Evolutionary conservation across 2,888 invertebrate species (phyloP), one percentile per base, ranked within the genome.

Genomic region (Barypeithes pellucidus): DNA sequence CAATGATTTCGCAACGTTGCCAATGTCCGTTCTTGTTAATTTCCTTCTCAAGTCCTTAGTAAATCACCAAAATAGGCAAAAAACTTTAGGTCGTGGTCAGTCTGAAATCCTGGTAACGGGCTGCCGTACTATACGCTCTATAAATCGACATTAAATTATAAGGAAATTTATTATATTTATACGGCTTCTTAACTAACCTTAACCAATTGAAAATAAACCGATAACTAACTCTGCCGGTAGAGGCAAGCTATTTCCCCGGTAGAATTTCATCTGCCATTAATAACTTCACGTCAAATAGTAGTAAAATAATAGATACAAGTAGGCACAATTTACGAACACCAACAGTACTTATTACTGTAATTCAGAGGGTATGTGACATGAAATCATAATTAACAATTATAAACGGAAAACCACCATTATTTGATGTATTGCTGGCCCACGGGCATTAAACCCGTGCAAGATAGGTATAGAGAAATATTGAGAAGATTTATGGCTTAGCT

Each of bases 151-250:
- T 2, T 50, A 50, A 41, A 41, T 16, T 59, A 41, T 12, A 3
- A 1, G 7, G 18, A 22, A 29, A 1, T 43, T n/a, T 36, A 60
- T 60, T 43, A n/a, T 60, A 60, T 60, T 60, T 18, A 33, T 57
- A 22, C 45, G 12, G 43, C 16, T 61, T 12, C 29, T 45, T 61
- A 54, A 66, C 66, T 22, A 66, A 52, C 66, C 66, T 41, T 66
- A 24, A 39, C 66, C 16, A 66, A 66, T 66, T 52, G 24, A 39
- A 66, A 66, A 66, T 54, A 43, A 29, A 54, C 57, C 57, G 57
- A 66, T 66, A 66, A 66, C 54, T 66, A 66, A 66, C 54, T 66
- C 54, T 39, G 22, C 24, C 11, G 4, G 14, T 20, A 29, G 11
- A 54, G 12, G 18, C 57, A 45, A 66, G 43, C 57, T 66, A 20